Conservation (phyloP, 2,113 vertebrate genomes). For the Rostratula benghalensis region DNA sequence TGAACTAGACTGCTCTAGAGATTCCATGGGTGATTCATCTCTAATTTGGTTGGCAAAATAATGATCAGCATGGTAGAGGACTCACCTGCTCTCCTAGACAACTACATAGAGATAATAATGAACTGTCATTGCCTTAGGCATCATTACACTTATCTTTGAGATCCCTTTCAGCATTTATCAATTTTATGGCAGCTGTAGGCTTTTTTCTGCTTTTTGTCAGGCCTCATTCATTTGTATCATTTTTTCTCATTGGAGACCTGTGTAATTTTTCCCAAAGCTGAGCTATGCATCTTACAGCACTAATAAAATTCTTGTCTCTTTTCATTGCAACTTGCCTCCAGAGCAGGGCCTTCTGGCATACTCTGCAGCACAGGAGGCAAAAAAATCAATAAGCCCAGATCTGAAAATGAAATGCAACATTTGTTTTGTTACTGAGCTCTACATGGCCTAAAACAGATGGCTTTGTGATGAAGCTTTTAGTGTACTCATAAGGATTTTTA, state of each 20-base stretch:
- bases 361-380: conserved; percentile 54
- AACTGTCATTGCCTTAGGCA: conserved; percentile 46
- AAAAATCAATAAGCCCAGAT: conserved; percentile 70
- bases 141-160: conserved; percentile 46
- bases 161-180: conserved; percentile 59
- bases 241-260: conserved; percentile 47
- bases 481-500: neutral
- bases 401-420: conserved; percentile 71
- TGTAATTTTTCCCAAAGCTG: conserved; percentile 56
- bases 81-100: neutral
- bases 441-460: conserved; percentile 20
- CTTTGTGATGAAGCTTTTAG: conserved; percentile 16
- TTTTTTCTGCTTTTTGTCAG: conserved; percentile 43
- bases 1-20: neutral
- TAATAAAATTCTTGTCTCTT: conserved; percentile 74
- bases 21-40: neutral
- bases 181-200: conserved; percentile 21
- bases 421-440: conserved; percentile 46
- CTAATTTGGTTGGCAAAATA: neutral
- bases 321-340: conserved; percentile 59
- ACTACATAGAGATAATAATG: conserved; percentile 6
- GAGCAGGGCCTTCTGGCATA: conserved; percentile 47
- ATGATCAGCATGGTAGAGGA: neutral
- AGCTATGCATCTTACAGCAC: conserved; percentile 37
- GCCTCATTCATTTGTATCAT: conserved; percentile 68